Conservation (phyloP, 2,888 invertebrate species). For the Bembecia ichneumoniformis region DNA sequence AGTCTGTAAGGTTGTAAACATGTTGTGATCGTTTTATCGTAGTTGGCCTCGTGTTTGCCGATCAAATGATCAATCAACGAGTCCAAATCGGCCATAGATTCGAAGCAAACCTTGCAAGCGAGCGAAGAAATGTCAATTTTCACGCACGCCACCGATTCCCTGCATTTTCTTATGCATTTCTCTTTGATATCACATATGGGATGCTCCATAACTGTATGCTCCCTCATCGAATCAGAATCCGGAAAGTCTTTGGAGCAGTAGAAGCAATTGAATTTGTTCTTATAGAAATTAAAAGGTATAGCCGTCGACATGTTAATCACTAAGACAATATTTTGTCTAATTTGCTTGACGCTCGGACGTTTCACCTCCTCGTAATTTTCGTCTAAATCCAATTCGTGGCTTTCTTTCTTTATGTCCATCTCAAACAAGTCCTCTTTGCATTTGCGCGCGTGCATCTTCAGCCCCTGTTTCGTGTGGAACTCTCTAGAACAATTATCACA, state of each 20-base stretch:
- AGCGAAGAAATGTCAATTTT: conserved; percentile 56
- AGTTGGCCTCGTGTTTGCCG: conserved; percentile 48
- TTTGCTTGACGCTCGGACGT: conserved; percentile 54
- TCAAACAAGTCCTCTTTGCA: conserved; percentile 45
- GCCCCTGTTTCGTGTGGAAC: conserved; percentile 57
- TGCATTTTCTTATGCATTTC: conserved; percentile 56
- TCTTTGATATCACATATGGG: conserved; percentile 51
- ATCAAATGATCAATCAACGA: conserved; percentile 50
- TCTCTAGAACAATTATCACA: conserved; percentile 53
- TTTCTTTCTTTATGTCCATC: conserved; percentile 43
- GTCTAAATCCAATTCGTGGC: conserved; percentile 44
- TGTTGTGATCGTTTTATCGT: conserved; percentile 54
- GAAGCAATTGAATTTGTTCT: conserved; percentile 63
- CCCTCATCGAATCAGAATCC: conserved; percentile 52
- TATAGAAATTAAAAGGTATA: conserved; percentile 61
- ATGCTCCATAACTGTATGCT: conserved; percentile 52
- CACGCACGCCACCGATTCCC: conserved; percentile 58
- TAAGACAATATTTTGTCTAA: conserved; percentile 52
- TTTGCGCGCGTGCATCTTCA: conserved; percentile 53
- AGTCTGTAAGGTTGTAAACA: conserved; percentile 55
- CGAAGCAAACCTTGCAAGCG: conserved; percentile 57
- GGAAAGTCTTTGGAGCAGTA: conserved; percentile 60
- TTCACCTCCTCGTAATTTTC: conserved; percentile 38
- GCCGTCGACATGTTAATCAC: conserved; percentile 64
- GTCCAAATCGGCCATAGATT: conserved; percentile 44